Base-by-base conservation (phyloP, 2,888 invertebrate species). In the Autographa gamma region DNA sequence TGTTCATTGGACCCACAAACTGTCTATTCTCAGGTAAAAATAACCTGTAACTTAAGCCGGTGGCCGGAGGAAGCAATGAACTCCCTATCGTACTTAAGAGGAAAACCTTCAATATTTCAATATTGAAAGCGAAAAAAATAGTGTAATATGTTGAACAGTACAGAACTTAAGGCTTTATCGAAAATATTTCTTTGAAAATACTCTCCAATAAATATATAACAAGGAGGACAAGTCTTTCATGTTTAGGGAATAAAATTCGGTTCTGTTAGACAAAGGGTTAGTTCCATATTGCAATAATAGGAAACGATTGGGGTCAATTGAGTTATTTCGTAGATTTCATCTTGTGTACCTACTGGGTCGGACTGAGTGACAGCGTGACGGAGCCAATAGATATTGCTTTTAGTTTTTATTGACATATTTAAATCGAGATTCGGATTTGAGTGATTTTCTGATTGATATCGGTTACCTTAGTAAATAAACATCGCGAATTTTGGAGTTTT, bases 241-340 rank as follows among this genome's bases (percentile, higher is more conserved):
- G 74, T 80, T 71, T 73, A 34, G 69, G 34, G 66, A 73, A 82
- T 73, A 82, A 84, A 82, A 77, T 72, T 81, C 60, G 68, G 69
- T 52, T 54, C 69, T 71, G 13, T 65, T 66, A 81, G 81, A 82
- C 83, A 83, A 83, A 83, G 81, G 83, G 81, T 79, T 84, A 64
- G 74, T 65, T 72, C 71, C 80, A 74, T 83, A 82, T 80, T 80
- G 79, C 59, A 69, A 65, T 80, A 80, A 82, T 82, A 64, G 73
- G 63, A 56, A 70, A 34, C 76, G 71, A 84, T 82, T 71, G 74
- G 69, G 83, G 85, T 77, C 83, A 80, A 84, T 83, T 72, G 75
- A 77, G 76, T 83, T 84, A 82, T 78, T 70, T 58, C 60, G 69
- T 72, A 41, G 61, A 77, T 76, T 76, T 70, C 74, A 71, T 77